phyloP scores from a whole-genome alignment of 2,113 vertebrate genomes.

The Picathartes gymnocephalus region DNA sequence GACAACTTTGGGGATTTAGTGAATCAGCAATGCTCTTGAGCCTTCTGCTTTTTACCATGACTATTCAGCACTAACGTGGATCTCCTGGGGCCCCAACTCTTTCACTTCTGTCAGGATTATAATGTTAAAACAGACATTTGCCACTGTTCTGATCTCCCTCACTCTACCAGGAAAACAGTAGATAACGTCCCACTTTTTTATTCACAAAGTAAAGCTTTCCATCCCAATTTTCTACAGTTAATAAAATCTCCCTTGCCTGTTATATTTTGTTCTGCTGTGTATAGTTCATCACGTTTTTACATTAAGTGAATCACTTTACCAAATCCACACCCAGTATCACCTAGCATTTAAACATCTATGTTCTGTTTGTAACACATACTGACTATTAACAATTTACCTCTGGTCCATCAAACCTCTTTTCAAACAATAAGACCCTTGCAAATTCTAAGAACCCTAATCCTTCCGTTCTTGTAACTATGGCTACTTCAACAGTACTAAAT shows the following conservation, averaged over 20 bases:
- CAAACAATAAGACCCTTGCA: not conserved
- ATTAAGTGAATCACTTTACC: not conserved
- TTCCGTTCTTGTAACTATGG: accelerated
- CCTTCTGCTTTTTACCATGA: not conserved
- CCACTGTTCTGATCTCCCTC: not conserved
- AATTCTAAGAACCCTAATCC: not conserved
- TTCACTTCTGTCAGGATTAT: not conserved
- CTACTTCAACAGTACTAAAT: not conserved
- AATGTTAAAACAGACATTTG: not conserved
- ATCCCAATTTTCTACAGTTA: not conserved
- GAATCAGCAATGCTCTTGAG: not conserved
- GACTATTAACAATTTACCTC: not conserved
- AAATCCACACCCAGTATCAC: not conserved
- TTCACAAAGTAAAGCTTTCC: not conserved
- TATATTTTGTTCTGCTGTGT: not conserved
- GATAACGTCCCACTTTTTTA: not conserved
- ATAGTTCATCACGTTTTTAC: not conserved
- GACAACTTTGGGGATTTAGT: not conserved
- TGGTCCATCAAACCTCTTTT: not conserved
- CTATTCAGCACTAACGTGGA: not conserved
- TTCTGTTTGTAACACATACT: not conserved
- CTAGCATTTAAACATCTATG: not conserved
- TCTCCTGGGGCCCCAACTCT: not conserved
- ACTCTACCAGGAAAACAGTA: not conserved
- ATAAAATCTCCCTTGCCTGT: not conserved